Evolutionary conservation across 2,888 invertebrate genomes (phyloP).

Genomic region (Spicauda simplicius): DNA sequence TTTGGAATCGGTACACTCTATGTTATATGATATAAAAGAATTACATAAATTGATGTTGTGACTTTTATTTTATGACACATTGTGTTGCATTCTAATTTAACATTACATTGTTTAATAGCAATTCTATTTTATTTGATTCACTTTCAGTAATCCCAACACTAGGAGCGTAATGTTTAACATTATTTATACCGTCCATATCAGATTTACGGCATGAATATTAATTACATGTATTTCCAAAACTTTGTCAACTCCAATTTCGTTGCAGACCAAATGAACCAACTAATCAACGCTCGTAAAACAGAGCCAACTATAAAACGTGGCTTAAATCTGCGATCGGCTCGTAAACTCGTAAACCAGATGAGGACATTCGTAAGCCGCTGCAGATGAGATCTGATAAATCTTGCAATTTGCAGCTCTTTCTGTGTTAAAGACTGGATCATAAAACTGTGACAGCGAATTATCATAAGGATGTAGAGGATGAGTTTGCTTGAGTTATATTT

Average conservation of each 20-base stretch:
- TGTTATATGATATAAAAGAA: too few relatives aligned
- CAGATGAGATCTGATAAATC: constrained; percentile 58
- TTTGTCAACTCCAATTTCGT: constrained; percentile 22
- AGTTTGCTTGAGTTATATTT: constrained; percentile 7
- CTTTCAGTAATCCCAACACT: too few relatives aligned
- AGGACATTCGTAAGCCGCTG: constrained; percentile 63
- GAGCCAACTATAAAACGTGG: constrained; percentile 64
- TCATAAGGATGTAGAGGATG: constrained; percentile 6
- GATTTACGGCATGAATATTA: neutral
- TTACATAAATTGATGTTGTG: too few relatives aligned
- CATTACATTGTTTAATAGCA: too few relatives aligned
- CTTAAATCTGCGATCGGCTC: constrained; percentile 55
- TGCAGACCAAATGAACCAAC: constrained; percentile 42
- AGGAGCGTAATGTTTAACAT: too few relatives aligned
- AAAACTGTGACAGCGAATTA: constrained; percentile 41
- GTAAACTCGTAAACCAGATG: constrained; percentile 70
- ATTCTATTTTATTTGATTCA: too few relatives aligned
- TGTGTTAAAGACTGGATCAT: constrained; percentile 51
- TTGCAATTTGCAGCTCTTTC: constrained; percentile 57
- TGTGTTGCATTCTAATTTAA: too few relatives aligned
- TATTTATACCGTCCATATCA: too few relatives aligned
- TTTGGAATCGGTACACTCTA: too few relatives aligned
- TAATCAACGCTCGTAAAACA: constrained; percentile 65
- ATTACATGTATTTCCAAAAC: neutral
- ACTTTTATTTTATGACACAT: too few relatives aligned